Conservation (phyloP, 2,797 vertebrate species). For the Pantherophis alleghaniensis region DNA sequence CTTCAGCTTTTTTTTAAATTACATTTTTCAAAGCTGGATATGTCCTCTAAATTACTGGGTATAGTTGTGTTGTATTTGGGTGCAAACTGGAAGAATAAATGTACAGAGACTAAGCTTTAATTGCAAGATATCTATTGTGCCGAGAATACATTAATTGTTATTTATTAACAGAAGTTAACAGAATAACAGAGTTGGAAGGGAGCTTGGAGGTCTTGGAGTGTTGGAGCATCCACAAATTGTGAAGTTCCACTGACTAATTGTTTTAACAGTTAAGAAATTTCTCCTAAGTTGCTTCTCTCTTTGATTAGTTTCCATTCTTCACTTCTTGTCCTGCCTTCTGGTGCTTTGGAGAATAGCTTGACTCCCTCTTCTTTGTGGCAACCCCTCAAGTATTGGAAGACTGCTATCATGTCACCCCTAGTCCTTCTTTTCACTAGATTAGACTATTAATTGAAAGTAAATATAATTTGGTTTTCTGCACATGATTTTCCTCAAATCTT, state of each 20-base stretch:
- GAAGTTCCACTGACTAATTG: neutral
- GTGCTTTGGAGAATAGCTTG: neutral
- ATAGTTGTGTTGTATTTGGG: neutral
- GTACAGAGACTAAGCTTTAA: neutral
- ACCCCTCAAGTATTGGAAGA: neutral
- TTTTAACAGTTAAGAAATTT: neutral
- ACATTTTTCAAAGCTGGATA: neutral
- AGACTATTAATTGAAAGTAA: neutral
- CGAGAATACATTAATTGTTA: neutral
- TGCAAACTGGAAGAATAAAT: neutral
- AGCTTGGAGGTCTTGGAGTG: neutral
- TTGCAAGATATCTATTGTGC: neutral
- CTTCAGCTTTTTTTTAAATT: neutral
- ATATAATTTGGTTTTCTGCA: neutral
- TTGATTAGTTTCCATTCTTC: neutral
- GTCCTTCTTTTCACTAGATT: neutral
- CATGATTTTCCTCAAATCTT: neutral
- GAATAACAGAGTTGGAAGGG: neutral
- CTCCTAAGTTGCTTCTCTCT: neutral
- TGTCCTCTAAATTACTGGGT: no score
- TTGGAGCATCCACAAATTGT: neutral
- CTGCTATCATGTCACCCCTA: neutral
- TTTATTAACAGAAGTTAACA: neutral
- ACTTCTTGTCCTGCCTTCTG: neutral
- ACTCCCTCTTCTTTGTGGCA: neutral